phyloP scores from a whole-genome alignment of 2,888 invertebrate genomes.

The Parnassius glacialis region DNA sequence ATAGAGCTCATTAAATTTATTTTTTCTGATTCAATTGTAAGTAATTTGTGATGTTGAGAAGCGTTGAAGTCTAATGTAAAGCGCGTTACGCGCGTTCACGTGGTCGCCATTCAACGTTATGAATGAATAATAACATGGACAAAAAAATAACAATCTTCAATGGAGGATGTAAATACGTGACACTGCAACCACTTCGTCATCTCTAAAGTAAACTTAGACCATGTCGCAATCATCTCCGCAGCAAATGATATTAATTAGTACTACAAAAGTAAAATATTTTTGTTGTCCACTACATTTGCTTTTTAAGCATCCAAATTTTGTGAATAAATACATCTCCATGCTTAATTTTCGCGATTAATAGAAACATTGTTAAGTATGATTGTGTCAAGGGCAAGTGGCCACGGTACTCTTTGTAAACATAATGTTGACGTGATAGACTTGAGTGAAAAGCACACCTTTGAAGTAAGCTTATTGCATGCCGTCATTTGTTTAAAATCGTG shows the following conservation, averaged over 20 bases:
- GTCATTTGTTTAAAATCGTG: conserved; percentile 74
- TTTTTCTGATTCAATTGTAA: background rate
- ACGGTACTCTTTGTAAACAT: conserved; percentile 21
- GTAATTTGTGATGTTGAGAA: conserved; percentile 33
- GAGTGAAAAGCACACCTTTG: conserved; percentile 29
- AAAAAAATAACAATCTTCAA: conserved; percentile 34
- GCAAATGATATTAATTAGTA: conserved; percentile 16
- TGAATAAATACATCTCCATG: conserved; percentile 12
- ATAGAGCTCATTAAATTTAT: conserved; percentile 19
- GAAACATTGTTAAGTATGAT: conserved; percentile 14
- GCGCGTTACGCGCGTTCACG: conserved; percentile 41
- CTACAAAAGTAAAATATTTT: background rate
- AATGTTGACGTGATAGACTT: conserved; percentile 17
- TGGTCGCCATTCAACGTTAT: conserved; percentile 39
- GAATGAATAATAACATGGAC: conserved; percentile 46
- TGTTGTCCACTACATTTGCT: background rate
- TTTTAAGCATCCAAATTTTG: background rate
- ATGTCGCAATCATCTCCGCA: conserved; percentile 9
- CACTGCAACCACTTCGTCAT: conserved; percentile 18
- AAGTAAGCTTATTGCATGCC: conserved; percentile 48
- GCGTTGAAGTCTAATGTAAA: conserved; percentile 56
- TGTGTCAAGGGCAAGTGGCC: conserved; percentile 24
- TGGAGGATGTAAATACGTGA: conserved; percentile 26
- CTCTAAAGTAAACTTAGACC: conserved; percentile 10
- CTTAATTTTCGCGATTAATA: conserved; percentile 19